Percentiles rank a stretch among this genome's conserved stretches.
Conservation (phyloP, 2,888 invertebrate species). For the Syrphus vitripennis region DNA sequence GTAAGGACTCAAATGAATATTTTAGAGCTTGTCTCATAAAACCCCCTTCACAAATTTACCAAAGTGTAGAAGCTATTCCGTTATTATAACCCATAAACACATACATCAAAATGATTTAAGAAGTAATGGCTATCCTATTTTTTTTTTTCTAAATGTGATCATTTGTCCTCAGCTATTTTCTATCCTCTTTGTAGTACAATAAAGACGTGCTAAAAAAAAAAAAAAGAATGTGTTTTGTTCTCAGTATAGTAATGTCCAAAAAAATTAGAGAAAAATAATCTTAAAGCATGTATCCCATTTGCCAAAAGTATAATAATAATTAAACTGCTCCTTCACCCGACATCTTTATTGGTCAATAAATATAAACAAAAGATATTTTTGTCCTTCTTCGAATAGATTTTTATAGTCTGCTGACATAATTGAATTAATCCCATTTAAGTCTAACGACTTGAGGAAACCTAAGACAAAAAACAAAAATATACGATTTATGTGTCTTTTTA, state of each 20-base stretch:
- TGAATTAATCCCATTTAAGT: constrained; percentile 62
- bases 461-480: constrained; percentile 1
- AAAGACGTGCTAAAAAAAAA: not conserved
- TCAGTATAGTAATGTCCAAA: not conserved
- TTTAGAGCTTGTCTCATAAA: too few relatives aligned
- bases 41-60: too few relatives aligned
- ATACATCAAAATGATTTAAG: not conserved
- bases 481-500: constrained; percentile 57
- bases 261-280: not conserved
- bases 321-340: constrained; percentile 35
- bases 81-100: too few relatives aligned
- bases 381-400: not conserved
- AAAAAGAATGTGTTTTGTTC: not conserved
- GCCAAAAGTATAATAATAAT: constrained; percentile 19
- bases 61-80: too few relatives aligned
- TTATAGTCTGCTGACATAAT: constrained; percentile 55
- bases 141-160: not conserved
- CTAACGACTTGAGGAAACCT: constrained; percentile 40
- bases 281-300: not conserved
- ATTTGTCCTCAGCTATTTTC: not conserved
- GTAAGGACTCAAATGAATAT: too few relatives aligned
- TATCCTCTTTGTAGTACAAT: not conserved
- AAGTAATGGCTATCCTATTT: not conserved
- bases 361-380: constrained; percentile 24
- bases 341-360: constrained; percentile 63